Evolutionary conservation across 1,140 invertebrate genomes (phyloP), one percentile per base, ranked within the genome.

Genomic region (Phenacoccus solenopsis): DNA sequence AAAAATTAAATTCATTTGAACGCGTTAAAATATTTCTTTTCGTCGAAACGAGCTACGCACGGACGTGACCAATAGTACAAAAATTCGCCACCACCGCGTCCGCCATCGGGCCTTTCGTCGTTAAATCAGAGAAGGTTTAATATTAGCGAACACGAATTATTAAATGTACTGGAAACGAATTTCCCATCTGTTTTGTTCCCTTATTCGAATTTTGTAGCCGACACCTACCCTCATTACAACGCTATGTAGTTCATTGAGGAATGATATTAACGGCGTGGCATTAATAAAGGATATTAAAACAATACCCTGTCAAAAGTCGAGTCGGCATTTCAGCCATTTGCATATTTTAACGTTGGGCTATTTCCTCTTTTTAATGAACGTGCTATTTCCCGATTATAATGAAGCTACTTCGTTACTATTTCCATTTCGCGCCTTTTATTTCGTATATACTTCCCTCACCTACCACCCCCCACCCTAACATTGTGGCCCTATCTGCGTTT

Each of bases 221-320:
- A 49, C 38, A 49, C 38, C 38, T 49, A 49, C 38, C 38, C 38
- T 49, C 38, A 49, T 49, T 49, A 49, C 38, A 49, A 16, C 20
- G 38, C 12, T n/a, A n/a, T 49, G 38, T 49, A 49, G 38, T 49
- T 49, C 38, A 25, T 64, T 25, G 59, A 64, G 25, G 32, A 24
- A 64, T 22, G 22, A 64, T 64, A 24, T 24, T 64, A 64, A 24
- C 59, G 59, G 59, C 59, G 20, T 49, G 16, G 59, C 59, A 27
- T 64, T 64, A 64, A 64, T 64, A 64, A 64, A 64, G 59, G 59
- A 64, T 64, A 64, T 64, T 64, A 64, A 64, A 64, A 64, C 59
- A 64, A 64, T 64, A 64, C 59, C 22, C 59, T 64, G 59, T 64
- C 59, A 64, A 64, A 64, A 64, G 59, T 64, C 59, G 25, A 64